Evolutionary conservation across 2,113 vertebrate species (phyloP), one percentile per base, ranked within the genome.

Genomic region (Microcebus murinus): DNA sequence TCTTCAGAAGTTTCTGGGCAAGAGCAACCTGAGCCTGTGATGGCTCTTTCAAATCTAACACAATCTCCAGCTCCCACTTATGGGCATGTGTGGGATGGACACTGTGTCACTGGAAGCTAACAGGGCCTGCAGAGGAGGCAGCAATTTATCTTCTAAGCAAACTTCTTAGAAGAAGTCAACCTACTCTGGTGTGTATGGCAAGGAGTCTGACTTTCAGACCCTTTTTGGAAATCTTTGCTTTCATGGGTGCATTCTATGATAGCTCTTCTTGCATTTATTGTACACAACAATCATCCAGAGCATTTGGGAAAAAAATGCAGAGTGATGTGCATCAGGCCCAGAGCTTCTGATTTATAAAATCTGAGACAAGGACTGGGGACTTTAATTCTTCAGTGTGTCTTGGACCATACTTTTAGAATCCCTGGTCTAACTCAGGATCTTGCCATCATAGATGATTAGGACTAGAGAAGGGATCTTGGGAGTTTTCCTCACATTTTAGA

Each of bases 401-500:
- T 87, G 85, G 9, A 34, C 59, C 71, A 82, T 11, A 71, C n/a
- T 94, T 94, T 70, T 31, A 34, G 50, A 90, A 68, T 70, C 42
- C 8, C 15, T 80, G 27, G 14, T 87, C 15, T 77, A 34, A 84
- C 5, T 71, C 59, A 88, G 48, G 17, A 83, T 45, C 39, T 39
- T 88, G 61, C n/a, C 36, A 55, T 71, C 14, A 42, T 0, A 36
- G 67, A 61, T 14, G 17, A 71, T 59, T 45, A 82, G 15, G 57
- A 80, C 23, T 61, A 20, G 45, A 91, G 61, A 90, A 73, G 42
- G 9, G 45, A 59, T 12, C 31, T 88, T 90, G 59, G 63, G 74
- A 90, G 71, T 85, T 61, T 34, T 95, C 50, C 48, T 93, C 34
- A 94, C 20, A n/a, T 63, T 71, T 90, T 20, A 85, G 73, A 85